phyloP scores from a whole-genome alignment of 2,113 vertebrate genomes.

The Apistogramma diplotaenia region DNA sequence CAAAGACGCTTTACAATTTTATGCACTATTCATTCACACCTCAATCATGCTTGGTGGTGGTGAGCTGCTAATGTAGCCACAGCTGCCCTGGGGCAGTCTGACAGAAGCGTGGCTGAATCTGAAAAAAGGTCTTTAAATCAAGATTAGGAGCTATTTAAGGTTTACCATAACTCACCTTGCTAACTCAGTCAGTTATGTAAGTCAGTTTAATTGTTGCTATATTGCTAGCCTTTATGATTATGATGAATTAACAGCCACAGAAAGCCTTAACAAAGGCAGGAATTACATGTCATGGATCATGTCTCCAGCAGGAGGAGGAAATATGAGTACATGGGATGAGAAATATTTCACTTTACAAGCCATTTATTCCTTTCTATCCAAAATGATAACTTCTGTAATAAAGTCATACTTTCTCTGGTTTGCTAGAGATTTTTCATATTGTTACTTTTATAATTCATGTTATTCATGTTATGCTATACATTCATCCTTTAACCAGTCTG shows the following conservation, averaged over 20 bases:
- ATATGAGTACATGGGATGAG: neutral
- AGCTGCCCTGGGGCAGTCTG: too few species aligned
- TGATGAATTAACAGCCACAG: fast-evolving
- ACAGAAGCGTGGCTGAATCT: too few species aligned
- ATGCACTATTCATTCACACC: too few species aligned
- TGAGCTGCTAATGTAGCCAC: too few species aligned
- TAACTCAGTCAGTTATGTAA: neutral
- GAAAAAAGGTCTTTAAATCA: neutral
- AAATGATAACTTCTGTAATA: neutral
- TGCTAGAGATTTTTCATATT: too few species aligned
- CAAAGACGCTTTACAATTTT: too few species aligned
- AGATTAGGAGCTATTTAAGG: neutral
- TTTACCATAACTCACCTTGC: neutral
- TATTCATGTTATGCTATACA: too few species aligned
- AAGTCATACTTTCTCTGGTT: neutral
- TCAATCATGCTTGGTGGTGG: too few species aligned
- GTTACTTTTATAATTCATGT: too few species aligned
- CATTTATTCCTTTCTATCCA: neutral
- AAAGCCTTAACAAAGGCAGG: neutral
- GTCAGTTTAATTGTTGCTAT: neutral
- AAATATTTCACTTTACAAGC: neutral
- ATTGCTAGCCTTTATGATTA: neutral
- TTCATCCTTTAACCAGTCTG: too few species aligned
- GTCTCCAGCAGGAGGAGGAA: neutral
- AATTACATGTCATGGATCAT: neutral